Evolutionary conservation across 2,888 invertebrate genomes (phyloP).

Genomic region (Leptopilina myrica): DNA sequence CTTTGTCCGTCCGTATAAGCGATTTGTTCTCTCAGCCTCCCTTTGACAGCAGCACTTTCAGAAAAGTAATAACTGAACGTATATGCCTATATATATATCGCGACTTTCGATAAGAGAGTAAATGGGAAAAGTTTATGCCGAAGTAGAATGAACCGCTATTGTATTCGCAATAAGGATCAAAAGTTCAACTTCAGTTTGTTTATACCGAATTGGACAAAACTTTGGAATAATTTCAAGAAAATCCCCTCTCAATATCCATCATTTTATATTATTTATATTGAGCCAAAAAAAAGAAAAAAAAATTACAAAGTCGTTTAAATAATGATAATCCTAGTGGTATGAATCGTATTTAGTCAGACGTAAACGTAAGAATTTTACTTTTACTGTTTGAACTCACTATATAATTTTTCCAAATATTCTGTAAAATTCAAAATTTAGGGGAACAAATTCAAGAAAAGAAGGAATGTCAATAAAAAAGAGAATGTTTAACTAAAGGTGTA

Average conservation of each 20-base stretch:
- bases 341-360: too few relatives aligned
- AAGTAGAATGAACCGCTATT: conserved; percentile 27
- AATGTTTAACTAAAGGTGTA: too few relatives aligned
- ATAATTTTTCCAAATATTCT: too few relatives aligned
- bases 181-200: conserved; percentile 27
- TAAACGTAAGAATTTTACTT: too few relatives aligned
- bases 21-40: conserved; percentile 26
- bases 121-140: conserved; percentile 37
- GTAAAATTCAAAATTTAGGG: too few relatives aligned
- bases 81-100: not conserved
- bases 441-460: too few relatives aligned
- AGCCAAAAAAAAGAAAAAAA: too few relatives aligned
- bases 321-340: too few relatives aligned
- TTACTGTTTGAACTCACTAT: too few relatives aligned
- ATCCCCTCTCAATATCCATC: conserved; percentile 13
- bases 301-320: too few relatives aligned
- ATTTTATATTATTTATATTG: too few relatives aligned
- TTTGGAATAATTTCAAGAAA: conserved; percentile 31
- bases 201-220: conserved; percentile 24
- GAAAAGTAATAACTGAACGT: conserved; percentile 32
- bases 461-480: too few relatives aligned
- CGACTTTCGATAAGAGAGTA: conserved; percentile 35
- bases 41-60: conserved; percentile 19
- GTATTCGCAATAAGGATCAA: conserved; percentile 38
- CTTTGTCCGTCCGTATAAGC: conserved; percentile 16